Conservation (phyloP, 2,888 invertebrate genomes). For the Perizoma flavofasciatum region DNA sequence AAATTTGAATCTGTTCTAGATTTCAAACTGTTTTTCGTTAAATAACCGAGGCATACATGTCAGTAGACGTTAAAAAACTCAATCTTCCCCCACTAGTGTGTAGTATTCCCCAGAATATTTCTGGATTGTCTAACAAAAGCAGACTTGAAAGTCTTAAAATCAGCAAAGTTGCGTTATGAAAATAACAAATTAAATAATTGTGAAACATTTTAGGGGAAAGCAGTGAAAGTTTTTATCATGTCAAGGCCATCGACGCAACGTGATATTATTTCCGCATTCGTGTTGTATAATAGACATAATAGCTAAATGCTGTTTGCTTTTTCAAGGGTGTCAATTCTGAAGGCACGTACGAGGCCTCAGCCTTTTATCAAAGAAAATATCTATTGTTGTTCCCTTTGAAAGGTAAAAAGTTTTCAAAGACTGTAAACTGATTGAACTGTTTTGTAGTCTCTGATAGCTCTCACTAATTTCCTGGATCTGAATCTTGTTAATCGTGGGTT, state of each 20-base stretch:
- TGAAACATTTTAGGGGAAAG: constrained; percentile 25
- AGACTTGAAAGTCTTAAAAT: too few species aligned
- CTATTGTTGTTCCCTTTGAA: constrained; percentile 8
- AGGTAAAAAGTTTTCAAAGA: constrained; percentile 1
- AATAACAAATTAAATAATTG: background rate
- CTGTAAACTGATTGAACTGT: background rate
- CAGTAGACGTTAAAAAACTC: too few species aligned
- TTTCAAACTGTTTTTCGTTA: too few species aligned
- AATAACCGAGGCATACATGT: too few species aligned
- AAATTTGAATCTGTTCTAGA: too few species aligned
- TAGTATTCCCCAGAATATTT: too few species aligned
- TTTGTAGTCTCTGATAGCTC: too few species aligned
- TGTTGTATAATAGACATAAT: constrained; percentile 29
- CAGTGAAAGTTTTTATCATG: constrained; percentile 32
- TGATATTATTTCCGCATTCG: constrained; percentile 35
- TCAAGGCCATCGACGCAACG: constrained; percentile 30
- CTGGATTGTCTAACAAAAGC: too few species aligned
- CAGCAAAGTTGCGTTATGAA: too few species aligned
- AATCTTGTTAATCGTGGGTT: too few species aligned
- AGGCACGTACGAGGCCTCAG: constrained; percentile 34
- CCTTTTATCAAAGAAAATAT: constrained; percentile 16
- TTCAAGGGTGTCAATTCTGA: constrained; percentile 35
- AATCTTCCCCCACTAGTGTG: too few species aligned
- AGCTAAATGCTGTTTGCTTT: constrained; percentile 18
- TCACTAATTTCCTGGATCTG: too few species aligned